phyloP scores from a whole-genome alignment of 2,797 vertebrate genomes.

The Monodelphis domestica region DNA sequence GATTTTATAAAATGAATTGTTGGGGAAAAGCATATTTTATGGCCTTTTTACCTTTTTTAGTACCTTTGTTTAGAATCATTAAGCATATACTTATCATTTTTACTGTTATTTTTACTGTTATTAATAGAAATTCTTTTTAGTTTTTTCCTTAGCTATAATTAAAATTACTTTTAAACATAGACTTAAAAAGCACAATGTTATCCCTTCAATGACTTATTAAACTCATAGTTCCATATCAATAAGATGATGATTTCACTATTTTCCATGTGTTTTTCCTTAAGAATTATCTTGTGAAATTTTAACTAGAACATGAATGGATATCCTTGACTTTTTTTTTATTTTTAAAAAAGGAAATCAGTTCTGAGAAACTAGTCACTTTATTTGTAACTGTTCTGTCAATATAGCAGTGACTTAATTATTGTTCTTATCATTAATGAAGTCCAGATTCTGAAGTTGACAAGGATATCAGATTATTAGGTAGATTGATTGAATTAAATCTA shows the following conservation, averaged over 20 bases:
- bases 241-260: conserved; percentile 86
- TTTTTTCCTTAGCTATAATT: conserved; percentile 85
- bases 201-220: conserved; percentile 86
- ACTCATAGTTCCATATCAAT: conserved; percentile 83
- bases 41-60: conserved; percentile 82
- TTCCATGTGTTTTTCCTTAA: conserved; percentile 79
- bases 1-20: conserved; percentile 75
- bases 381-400: conserved; percentile 31
- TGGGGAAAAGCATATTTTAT: conserved; percentile 79
- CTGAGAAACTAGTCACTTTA: conserved; percentile 56
- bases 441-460: conserved; percentile 72
- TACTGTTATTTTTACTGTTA: conserved; percentile 87
- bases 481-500: conserved; percentile 79
- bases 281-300: conserved; percentile 78
- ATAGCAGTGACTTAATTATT: conserved; percentile 65
- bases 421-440: conserved; percentile 72
- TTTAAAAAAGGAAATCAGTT: conserved; percentile 38
- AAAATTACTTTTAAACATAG: conserved; percentile 87
- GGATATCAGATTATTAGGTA: conserved; percentile 73
- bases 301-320: conserved; percentile 69
- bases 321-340: conserved; percentile 52
- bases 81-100: conserved; percentile 85
- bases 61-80: conserved; percentile 85
- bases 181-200: conserved; percentile 86
- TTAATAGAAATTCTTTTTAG: conserved; percentile 85